Evolutionary conservation across 2,797 vertebrate species (phyloP).

Genomic region (Leptoclinus maculatus): DNA sequence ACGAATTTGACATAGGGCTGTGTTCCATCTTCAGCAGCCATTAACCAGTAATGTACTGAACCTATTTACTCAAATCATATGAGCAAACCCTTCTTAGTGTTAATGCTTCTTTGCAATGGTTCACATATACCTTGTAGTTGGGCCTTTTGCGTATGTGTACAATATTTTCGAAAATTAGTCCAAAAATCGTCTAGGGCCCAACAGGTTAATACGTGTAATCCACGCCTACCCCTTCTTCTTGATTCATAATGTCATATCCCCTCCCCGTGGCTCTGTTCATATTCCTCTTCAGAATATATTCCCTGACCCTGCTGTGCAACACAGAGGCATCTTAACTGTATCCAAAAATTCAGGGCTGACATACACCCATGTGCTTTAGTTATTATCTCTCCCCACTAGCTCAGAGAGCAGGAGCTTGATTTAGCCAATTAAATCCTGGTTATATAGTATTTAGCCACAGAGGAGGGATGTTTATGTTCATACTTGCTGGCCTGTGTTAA

Average conservation of each 20-base stretch:
- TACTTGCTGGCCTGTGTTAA: background rate
- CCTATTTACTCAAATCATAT: too few species aligned
- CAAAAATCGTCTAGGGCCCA: too few species aligned
- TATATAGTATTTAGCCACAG: background rate
- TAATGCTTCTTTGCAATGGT: too few species aligned
- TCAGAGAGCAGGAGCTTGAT: background rate
- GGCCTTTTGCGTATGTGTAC: too few species aligned
- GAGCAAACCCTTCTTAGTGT: too few species aligned
- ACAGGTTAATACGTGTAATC: conserved; percentile 62
- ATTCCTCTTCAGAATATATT: conserved; percentile 50
- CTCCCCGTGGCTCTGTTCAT: conserved; percentile 42
- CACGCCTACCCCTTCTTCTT: conserved; percentile 37
- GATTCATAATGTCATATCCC: conserved; percentile 45
- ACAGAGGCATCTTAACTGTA: conserved; percentile 30
- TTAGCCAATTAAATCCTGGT: background rate
- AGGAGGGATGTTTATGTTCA: conserved; percentile 2
- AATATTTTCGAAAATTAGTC: too few species aligned
- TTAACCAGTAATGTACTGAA: too few species aligned
- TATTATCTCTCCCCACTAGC: background rate
- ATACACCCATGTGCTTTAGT: conserved; percentile 3
- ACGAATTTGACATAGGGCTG: too few species aligned
- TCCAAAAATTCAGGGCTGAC: conserved; percentile 17
- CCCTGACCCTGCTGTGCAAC: conserved; percentile 32
- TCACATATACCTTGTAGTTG: too few species aligned
- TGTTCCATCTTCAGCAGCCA: too few species aligned